A percentile compares a stretch with the other conserved stretches of the same genome.
These are phyloP conservation scores for Fragum sueziense DNA, from an alignment of 2,888 invertebrate genomes.

Conservation along the genomic window DNA sequence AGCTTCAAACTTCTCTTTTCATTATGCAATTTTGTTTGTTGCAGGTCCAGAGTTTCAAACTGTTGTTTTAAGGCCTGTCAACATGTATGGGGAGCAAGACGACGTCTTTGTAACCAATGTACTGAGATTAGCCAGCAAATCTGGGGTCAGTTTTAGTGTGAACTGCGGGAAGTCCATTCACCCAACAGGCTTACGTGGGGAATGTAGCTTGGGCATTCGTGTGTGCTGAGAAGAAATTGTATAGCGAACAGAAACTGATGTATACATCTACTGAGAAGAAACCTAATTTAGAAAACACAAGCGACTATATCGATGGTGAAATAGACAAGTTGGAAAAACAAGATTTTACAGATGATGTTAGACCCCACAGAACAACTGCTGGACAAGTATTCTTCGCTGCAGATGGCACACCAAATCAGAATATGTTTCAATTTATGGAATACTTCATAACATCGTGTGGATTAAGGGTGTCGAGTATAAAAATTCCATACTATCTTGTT, in stretches of 20 bases:
- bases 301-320: too few relatives aligned
- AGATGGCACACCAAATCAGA: slow-evolving; percentile 37
- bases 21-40: neutral
- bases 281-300: too few relatives aligned
- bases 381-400: slow-evolving; percentile 19
- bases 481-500: slow-evolving; percentile 14
- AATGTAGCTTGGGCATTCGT: slow-evolving; percentile 87
- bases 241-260: neutral
- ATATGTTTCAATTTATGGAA: slow-evolving; percentile 30
- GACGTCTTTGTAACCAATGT: slow-evolving; percentile 84
- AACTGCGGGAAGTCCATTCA: slow-evolving; percentile 84
- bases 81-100: slow-evolving; percentile 86
- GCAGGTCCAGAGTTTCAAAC: neutral
- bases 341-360: neutral
- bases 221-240: slow-evolving; percentile 83
- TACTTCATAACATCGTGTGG: slow-evolving; percentile 27
- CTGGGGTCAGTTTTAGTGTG: slow-evolving; percentile 83
- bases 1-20: too few relatives aligned
- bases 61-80: neutral
- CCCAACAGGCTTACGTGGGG: slow-evolving; percentile 83
- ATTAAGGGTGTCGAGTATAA: slow-evolving; percentile 7
- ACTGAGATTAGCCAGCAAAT: slow-evolving; percentile 83
- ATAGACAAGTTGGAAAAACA: too few relatives aligned
- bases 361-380: neutral
- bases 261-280: neutral